Base-by-base conservation (phyloP, 2,888 invertebrate species). In the Labia minor region DNA sequence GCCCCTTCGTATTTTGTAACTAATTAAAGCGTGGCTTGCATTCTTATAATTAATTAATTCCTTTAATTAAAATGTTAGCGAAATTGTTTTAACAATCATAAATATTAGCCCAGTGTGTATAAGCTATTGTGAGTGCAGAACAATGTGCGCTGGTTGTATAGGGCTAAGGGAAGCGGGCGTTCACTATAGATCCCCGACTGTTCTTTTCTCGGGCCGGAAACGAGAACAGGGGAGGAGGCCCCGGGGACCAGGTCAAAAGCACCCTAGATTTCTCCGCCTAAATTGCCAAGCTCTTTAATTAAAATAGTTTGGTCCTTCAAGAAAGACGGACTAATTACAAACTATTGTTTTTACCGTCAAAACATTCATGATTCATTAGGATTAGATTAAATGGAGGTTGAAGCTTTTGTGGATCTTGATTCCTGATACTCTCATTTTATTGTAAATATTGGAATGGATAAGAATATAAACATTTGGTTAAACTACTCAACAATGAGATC, bases 251-350 rank as follows among this genome's bases (percentile, higher is more conserved):
- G 49, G 49, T 49, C 49, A 49, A 49, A 49, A 62, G 21, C 65
- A 8, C 21, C 66, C 64, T 67, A 70, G 70, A 70, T 70, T 70
- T 70, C 68, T 68, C 68, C 77, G 76, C 76, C 76, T 77, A 77
- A 78, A 78, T 78, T 77, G 78, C 77, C 76, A 76, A 76, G 76
- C 74, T 76, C 74, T 77, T 78, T 78, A 78, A 78, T 78, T 78
- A 77, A 78, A 78, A 78, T 78, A 78, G 78, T 78, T 78, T 75
- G 73, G 75, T 74, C 75, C 67, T 73, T 16, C n/a, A n/a, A 49
- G 14, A 49, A 16, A 49, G 49, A 49, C 49, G 3, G 49, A 49
- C 49, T 8, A 49, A 49, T 49, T 8, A 49, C 49, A 49, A 49
- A 8, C 4, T 49, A n/a, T 49, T 49, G 49, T 10, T 2, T 11